Conservation (phyloP, 2,113 vertebrate genomes). For the Sapajus apella region DNA sequence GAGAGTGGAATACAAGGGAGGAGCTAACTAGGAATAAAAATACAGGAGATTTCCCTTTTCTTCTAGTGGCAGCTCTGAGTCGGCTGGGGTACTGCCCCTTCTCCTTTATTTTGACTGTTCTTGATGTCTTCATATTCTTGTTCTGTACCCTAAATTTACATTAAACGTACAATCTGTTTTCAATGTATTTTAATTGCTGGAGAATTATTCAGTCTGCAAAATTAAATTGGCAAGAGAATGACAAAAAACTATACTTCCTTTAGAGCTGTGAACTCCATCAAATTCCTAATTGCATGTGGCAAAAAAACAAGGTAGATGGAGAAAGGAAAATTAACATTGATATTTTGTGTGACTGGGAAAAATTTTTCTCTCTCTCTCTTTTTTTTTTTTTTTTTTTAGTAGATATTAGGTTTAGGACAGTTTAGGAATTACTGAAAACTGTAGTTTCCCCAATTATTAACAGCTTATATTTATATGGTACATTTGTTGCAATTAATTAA, state of each 20-base stretch:
- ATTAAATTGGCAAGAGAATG: neutral
- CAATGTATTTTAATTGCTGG: neutral
- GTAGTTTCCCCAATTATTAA: neutral
- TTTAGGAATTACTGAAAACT: neutral
- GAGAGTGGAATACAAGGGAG: no score
- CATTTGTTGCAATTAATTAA: neutral
- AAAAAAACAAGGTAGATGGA: neutral
- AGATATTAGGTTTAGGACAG: neutral
- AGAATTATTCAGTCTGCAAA: neutral
- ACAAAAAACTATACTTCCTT: neutral
- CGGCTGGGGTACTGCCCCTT: rapidly evolving
- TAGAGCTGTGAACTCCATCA: neutral
- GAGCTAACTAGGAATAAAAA: neutral
- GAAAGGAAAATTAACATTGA: neutral
- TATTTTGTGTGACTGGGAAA: neutral
- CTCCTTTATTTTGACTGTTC: neutral
- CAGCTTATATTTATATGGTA: neutral
- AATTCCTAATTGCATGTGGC: neutral
- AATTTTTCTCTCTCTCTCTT: neutral
- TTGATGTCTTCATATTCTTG: neutral
- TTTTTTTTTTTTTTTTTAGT: no score
- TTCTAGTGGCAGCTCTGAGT: neutral
- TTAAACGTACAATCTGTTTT: neutral
- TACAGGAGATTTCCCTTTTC: neutral
- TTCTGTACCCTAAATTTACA: neutral